Base-by-base conservation (phyloP, 2,797 vertebrate genomes). In the Parauchenoglanis punctatus region DNA sequence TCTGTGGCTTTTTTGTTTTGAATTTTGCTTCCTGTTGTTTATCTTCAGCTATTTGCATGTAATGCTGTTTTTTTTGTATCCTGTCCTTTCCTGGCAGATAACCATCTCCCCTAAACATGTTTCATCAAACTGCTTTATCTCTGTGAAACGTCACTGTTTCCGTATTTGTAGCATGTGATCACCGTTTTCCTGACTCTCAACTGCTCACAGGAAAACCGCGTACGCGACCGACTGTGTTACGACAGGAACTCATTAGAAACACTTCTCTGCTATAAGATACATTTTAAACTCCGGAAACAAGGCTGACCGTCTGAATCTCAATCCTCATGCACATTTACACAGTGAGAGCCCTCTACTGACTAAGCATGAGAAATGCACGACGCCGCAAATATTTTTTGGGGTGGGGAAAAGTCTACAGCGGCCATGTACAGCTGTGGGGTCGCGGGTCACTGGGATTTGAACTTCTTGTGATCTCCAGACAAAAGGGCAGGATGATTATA, bases 341-440 rank as follows among this genome's bases (percentile, higher is more conserved):
- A 63, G n/a, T 15, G 59, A 77, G 61, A 2, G 70, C 46, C 59
- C 44, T 77, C 58, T 76, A 73, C 68, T 87, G 86, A 40, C 31
- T 2, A 63, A 23, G 7, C 54, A 72, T 23, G 52, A 73, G 68
- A 58, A 75, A 59, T 11, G 31, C 56, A 78, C 44, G 18, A 56
- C 4, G 20, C 3, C 13, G 18, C n/a, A 17, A 6, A 17, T 17
- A 17, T n/a, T 49, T 4, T 4, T 5, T 6, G 58, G 5, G 20
- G 31, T 2, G 8, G 35, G 3, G 4, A 17, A 0, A 31, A 59
- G 18, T 59, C 31, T 58, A 20, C 1, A 35, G 23, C 17, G 8
- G 7, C 3, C 17, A 56, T 5, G 28, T 58, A 35, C 15, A 56
- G 28, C 52, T 56, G 76, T 56, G 7, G 12, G 25, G 4, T 15